Percentiles rank a stretch among this genome's conserved stretches.
Conservation (phyloP, 2,113 vertebrate genomes). For the Vireo altiloquus region DNA sequence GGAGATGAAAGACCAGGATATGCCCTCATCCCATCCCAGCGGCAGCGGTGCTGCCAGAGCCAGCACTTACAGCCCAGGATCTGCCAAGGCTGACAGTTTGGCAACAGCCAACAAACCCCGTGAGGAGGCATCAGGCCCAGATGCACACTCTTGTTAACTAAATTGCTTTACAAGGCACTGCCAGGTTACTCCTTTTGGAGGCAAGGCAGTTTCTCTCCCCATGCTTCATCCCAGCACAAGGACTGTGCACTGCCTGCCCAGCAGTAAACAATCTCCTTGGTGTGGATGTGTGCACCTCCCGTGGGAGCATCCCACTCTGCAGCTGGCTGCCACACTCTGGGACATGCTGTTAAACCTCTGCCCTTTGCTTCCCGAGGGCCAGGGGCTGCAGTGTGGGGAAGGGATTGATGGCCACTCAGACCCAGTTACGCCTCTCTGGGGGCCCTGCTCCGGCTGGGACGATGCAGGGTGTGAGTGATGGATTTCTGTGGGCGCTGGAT, state of each 20-base stretch:
- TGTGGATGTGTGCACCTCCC: fast-evolving
- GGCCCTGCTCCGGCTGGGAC: not conserved
- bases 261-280: fast-evolving
- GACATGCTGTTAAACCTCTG: not conserved
- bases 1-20: not conserved
- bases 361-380: not conserved
- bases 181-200: not conserved
- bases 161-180: fast-evolving
- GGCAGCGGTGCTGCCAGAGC: not conserved
- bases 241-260: fast-evolving
- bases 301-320: fast-evolving
- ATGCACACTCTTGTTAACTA: not conserved
- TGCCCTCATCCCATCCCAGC: not conserved
- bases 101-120: not conserved
- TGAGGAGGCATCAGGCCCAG: not conserved
- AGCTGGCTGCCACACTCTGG: fast-evolving
- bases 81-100: not conserved
- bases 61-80: not conserved
- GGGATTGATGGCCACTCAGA: not conserved
- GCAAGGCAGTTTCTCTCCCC: not conserved
- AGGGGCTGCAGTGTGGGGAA: not conserved
- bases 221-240: not conserved
- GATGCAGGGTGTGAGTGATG: not conserved
- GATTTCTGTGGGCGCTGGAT: not conserved
- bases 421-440: not conserved